Conservation (phyloP, 2,797 vertebrate genomes). For the Gymnocypris eckloni region DNA sequence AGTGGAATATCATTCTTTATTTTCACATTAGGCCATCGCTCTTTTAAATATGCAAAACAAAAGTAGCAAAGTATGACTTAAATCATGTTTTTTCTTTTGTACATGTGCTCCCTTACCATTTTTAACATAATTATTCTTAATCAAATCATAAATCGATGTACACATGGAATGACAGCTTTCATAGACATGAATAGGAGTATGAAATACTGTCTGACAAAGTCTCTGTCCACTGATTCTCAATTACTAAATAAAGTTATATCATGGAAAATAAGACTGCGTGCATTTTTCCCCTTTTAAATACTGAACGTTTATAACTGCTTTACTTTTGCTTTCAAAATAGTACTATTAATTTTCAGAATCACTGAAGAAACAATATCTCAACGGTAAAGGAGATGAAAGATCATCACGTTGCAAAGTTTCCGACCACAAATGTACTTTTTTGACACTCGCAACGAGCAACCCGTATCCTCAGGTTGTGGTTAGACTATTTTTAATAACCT, state of each 20-base stretch:
- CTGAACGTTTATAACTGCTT: not conserved
- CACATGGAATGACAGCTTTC: conserved; percentile 29
- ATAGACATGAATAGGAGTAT: not conserved
- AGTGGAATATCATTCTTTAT: conserved; percentile 18
- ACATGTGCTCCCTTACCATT: conserved; percentile 10
- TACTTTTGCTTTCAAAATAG: not conserved
- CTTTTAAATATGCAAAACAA: conserved; percentile 18
- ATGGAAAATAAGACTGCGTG: not conserved
- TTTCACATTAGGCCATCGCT: conserved; percentile 4
- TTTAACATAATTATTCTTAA: conserved; percentile 28
- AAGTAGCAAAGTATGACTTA: conserved; percentile 8
- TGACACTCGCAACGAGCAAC: conserved; percentile 17
- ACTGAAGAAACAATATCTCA: not conserved
- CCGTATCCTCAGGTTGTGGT: conserved; percentile 46
- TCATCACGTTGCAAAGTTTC: not conserved
- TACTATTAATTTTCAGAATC: not conserved
- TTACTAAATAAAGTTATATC: conserved; percentile 43
- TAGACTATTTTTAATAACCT: conserved; percentile 67
- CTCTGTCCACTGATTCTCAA: conserved; percentile 16
- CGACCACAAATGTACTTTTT: conserved; percentile 25
- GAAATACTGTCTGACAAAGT: conserved; percentile 29
- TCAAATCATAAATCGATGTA: conserved; percentile 9
- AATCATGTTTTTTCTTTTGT: conserved; percentile 26
- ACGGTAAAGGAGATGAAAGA: not conserved
- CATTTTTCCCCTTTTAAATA: not conserved